Evolutionary conservation across 2,113 vertebrate genomes (phyloP).

Genomic region (Plestiodon gilberti): DNA sequence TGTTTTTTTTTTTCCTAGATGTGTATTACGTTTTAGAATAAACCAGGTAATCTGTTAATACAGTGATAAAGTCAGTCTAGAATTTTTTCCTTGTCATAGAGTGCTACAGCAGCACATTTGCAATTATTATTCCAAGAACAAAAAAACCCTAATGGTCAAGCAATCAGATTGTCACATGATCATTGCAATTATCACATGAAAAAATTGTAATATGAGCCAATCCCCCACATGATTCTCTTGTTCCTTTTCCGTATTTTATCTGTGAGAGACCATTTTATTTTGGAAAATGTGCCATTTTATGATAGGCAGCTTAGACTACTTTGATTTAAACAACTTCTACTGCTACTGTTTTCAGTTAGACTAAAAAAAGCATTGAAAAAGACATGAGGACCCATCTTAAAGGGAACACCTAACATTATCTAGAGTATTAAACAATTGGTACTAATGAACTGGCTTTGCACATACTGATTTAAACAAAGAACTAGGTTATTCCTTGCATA

Average conservation of each 20-base stretch:
- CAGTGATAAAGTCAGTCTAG: background rate
- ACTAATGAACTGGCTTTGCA: constrained; percentile 27
- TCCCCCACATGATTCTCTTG: background rate
- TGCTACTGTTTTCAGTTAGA: background rate
- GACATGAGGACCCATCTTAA: background rate
- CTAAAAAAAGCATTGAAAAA: background rate
- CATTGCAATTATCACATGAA: background rate
- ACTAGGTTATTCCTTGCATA: constrained; percentile 25
- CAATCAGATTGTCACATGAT: background rate
- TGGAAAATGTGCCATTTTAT: background rate
- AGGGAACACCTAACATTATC: rapidly evolving
- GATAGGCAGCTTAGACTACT: background rate
- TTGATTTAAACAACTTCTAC: too few species aligned
- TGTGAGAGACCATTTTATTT: background rate
- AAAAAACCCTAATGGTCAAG: background rate
- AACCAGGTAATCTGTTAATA: background rate
- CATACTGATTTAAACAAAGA: constrained; percentile 32
- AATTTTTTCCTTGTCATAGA: background rate
- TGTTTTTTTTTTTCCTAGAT: too few species aligned
- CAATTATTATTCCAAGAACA: background rate
- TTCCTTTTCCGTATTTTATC: background rate
- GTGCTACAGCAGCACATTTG: background rate
- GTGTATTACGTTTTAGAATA: too few species aligned
- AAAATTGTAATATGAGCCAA: background rate
- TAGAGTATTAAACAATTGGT: background rate